Evolutionary conservation across 2,797 vertebrate genomes (phyloP).

Genomic region (Erpetoichthys calabaricus): DNA sequence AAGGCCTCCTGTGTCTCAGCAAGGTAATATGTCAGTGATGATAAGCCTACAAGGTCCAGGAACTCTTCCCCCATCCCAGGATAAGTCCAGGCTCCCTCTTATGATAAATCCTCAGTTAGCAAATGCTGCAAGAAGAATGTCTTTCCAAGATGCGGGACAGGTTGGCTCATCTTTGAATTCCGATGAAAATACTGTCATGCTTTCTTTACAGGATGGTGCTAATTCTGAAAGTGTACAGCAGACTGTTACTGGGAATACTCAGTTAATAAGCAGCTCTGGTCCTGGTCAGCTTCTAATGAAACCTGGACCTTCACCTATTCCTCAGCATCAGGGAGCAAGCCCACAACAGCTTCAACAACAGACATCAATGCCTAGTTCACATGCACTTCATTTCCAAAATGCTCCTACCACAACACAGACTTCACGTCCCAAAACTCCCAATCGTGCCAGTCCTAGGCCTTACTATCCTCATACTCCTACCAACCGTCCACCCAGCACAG

Average conservation of each 20-base stretch:
- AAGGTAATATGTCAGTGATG: constrained; percentile 77
- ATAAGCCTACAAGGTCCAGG: constrained; percentile 82
- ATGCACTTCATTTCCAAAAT: constrained; percentile 75
- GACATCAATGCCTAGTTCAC: constrained; percentile 57
- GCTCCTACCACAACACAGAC: constrained; percentile 80
- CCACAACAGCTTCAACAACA: constrained; percentile 56
- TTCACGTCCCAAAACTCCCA: constrained; percentile 92
- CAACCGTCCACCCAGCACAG: constrained; percentile 92
- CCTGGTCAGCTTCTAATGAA: constrained; percentile 80
- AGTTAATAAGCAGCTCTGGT: constrained; percentile 63
- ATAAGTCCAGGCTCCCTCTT: constrained; percentile 78
- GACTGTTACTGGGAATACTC: constrained; percentile 67
- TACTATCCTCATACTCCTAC: constrained; percentile 94
- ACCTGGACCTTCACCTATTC: constrained; percentile 63
- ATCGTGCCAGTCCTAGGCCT: constrained; percentile 88
- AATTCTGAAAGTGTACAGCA: constrained; percentile 56
- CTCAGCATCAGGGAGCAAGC: constrained; percentile 70
- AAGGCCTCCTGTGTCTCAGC: constrained; percentile 75
- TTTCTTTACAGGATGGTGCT: constrained; percentile 59
- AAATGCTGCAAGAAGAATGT: constrained; percentile 68
- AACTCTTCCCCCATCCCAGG: constrained; percentile 76
- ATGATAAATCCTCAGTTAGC: constrained; percentile 68
- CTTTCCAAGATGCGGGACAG: constrained; percentile 71
- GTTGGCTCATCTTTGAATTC: constrained; percentile 62
- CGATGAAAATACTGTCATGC: constrained; percentile 56